Percentiles rank a stretch among this genome's conserved stretches.
Conservation (phyloP, 2,113 vertebrate genomes). For the Proterorhinus semilunaris region DNA sequence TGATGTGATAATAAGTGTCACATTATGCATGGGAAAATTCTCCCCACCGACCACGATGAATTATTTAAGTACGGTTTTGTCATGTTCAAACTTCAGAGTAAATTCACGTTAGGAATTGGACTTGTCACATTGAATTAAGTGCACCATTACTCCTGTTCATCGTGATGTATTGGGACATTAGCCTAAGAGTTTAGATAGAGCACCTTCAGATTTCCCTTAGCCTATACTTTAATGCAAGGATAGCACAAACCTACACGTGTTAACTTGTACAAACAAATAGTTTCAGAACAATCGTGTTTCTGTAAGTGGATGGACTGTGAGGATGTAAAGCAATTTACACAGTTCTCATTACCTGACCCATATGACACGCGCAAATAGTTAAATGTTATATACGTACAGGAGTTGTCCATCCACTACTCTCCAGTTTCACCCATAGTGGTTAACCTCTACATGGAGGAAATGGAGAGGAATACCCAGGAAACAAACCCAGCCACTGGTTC, state of each 20-base stretch:
- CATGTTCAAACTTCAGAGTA: not conserved
- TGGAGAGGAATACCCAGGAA: too few species aligned
- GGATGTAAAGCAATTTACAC: too few species aligned
- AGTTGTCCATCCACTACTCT: too few species aligned
- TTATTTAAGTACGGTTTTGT: not conserved
- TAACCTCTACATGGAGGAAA: too few species aligned
- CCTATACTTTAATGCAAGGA: not conserved
- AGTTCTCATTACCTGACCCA: too few species aligned
- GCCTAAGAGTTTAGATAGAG: not conserved
- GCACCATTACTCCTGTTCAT: not conserved
- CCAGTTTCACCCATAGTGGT: too few species aligned
- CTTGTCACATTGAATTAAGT: constrained; percentile 6
- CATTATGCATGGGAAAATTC: not conserved
- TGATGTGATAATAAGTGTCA: not conserved
- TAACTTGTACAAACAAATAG: too few species aligned
- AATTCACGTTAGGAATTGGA: not conserved
- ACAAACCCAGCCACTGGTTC: too few species aligned
- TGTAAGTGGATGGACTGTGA: too few species aligned
- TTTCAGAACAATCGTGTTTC: too few species aligned
- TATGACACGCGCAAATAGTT: too few species aligned
- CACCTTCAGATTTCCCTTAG: not conserved
- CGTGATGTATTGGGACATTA: constrained; percentile 5
- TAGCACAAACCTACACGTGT: not conserved
- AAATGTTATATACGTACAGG: too few species aligned
- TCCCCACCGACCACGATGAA: not conserved